Conservation (phyloP, 2,113 vertebrate genomes). For the Desmodus rotundus region DNA sequence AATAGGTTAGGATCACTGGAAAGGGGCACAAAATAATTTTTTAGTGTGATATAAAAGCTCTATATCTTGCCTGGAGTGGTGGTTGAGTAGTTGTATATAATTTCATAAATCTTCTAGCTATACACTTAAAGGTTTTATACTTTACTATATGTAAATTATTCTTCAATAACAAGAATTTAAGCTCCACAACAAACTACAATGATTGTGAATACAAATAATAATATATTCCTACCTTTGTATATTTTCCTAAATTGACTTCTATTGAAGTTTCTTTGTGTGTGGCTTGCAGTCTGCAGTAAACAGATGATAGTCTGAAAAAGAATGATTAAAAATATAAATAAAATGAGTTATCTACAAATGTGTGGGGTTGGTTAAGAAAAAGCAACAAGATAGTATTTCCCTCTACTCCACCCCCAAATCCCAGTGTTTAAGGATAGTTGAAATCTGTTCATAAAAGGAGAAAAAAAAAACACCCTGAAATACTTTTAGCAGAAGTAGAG, state of each 20-base stretch:
- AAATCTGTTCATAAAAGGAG: neutral
- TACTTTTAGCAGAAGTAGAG: neutral
- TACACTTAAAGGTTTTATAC: neutral
- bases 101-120: neutral
- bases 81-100: neutral
- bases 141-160: neutral
- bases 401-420: fast-evolving
- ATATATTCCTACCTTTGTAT: neutral
- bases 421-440: neutral
- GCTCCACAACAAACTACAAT: neutral
- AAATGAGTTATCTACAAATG: neutral
- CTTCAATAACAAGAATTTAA: neutral
- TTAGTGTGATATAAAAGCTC: neutral
- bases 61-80: neutral
- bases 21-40: neutral
- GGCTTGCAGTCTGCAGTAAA: neutral
- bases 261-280: neutral
- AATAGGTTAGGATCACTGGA: neutral
- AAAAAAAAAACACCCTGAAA: neutral
- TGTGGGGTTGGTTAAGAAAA: neutral
- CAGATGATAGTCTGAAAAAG: neutral
- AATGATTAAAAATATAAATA: neutral
- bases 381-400: neutral
- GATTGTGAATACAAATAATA: neutral
- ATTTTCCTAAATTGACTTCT: neutral